A percentile compares a stretch with the other conserved stretches of the same genome.
phyloP scores from a whole-genome alignment of 2,113 vertebrate genomes.

The Labrus mixtus region DNA sequence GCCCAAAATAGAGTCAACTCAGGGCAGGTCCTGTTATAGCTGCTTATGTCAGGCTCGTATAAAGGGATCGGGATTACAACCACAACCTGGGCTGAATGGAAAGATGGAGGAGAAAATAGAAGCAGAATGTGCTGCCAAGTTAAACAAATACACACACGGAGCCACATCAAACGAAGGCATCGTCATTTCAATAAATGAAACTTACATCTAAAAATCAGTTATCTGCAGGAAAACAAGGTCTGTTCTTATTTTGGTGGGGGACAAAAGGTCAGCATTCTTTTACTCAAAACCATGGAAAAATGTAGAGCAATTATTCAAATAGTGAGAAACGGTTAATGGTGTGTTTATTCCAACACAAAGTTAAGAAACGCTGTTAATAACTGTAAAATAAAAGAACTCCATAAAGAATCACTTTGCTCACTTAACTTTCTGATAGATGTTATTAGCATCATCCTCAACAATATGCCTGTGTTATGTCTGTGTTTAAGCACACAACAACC shows the following conservation, averaged over 20 bases:
- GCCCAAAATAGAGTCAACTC: constrained; percentile 80
- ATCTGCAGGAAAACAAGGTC: background rate
- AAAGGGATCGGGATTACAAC: constrained; percentile 29
- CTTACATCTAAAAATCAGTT: background rate
- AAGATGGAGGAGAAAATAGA: constrained; percentile 48
- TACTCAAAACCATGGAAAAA: background rate
- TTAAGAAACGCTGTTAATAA: too few species aligned
- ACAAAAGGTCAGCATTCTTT: background rate
- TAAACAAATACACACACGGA: constrained; percentile 8
- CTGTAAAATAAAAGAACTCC: too few species aligned
- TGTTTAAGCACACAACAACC: too few species aligned
- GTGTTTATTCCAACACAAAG: too few species aligned
- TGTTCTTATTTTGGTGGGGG: background rate
- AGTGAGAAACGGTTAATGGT: too few species aligned
- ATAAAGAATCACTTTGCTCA: too few species aligned
- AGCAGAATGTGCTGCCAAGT: background rate
- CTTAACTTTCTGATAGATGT: too few species aligned
- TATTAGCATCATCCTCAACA: too few species aligned
- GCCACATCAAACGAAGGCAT: background rate
- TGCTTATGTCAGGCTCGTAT: constrained; percentile 56
- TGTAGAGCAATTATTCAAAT: background rate
- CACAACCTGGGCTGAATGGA: constrained; percentile 21
- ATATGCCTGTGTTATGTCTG: too few species aligned
- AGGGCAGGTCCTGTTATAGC: constrained; percentile 39
- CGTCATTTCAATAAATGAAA: background rate